phyloP scores from a whole-genome alignment of 2,888 invertebrate genomes.

The Halictus quadricinctus region DNA sequence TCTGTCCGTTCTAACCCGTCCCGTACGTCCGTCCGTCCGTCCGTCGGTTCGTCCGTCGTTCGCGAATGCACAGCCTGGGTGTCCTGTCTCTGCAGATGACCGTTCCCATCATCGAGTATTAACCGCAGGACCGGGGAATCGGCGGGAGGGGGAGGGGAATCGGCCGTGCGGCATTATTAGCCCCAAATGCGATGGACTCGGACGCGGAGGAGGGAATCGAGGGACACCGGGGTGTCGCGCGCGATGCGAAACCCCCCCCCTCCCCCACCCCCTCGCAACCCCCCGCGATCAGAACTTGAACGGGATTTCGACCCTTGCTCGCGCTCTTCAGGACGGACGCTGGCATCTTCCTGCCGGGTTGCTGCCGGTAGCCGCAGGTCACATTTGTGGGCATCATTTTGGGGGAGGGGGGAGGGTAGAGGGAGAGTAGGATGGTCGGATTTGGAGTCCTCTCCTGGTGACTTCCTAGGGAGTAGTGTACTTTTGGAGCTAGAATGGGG shows the following conservation, averaged over 20 bases:
- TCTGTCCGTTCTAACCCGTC: conserved; percentile 59
- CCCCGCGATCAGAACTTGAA: conserved; percentile 18
- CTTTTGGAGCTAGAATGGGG: too few species aligned
- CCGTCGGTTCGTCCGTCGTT: conserved; percentile 66
- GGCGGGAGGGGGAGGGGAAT: conserved; percentile 56
- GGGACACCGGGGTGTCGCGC: conserved; percentile 44
- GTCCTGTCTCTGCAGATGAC: conserved; percentile 82
- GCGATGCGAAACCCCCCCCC: conserved; percentile 30
- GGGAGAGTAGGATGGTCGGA: too few species aligned
- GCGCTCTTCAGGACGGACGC: background rate
- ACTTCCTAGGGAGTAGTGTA: too few species aligned
- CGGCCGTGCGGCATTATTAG: conserved; percentile 80
- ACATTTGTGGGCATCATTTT: background rate
- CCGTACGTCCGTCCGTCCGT: conserved; percentile 54
- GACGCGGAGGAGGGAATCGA: conserved; percentile 30
- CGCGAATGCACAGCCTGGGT: conserved; percentile 72
- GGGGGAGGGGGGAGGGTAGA: too few species aligned
- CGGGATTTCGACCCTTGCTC: conserved; percentile 12
- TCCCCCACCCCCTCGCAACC: conserved; percentile 1
- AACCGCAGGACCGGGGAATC: conserved; percentile 81
- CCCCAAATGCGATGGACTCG: conserved; percentile 81
- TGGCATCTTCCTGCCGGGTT: background rate
- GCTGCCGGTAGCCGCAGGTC: background rate
- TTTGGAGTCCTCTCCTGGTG: too few species aligned
- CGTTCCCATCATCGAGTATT: conserved; percentile 83